phyloP scores from a whole-genome alignment of 2,113 vertebrate species.

The Puffinus mauretanicus region DNA sequence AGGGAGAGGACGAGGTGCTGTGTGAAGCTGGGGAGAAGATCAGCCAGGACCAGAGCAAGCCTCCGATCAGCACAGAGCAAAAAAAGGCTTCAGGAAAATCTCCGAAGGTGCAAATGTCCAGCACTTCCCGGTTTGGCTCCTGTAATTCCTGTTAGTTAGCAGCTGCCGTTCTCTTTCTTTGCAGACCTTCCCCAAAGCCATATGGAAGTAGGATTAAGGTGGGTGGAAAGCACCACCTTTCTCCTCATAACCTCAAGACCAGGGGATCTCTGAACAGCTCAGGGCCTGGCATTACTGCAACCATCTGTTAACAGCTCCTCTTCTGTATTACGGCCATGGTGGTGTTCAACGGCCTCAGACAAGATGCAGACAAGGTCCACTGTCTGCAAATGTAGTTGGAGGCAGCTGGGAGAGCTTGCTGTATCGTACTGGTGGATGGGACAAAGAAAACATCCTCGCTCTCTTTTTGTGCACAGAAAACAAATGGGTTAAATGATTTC shows the following conservation, averaged over 20 bases:
- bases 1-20: not conserved
- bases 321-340: rapidly evolving
- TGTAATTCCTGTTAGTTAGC: not conserved
- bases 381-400: not conserved
- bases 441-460: not conserved
- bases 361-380: not conserved
- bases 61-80: not conserved
- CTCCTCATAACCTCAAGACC: constrained; percentile 13
- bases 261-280: not conserved
- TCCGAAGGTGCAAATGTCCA: not conserved
- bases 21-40: not conserved
- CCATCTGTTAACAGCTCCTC: constrained; percentile 23
- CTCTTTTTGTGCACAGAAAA: not conserved
- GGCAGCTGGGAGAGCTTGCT: not conserved
- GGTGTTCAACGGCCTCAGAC: not conserved
- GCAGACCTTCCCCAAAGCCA: constrained; percentile 13
- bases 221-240: constrained; percentile 50
- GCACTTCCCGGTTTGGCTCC: not conserved
- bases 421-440: not conserved
- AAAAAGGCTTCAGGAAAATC: not conserved
- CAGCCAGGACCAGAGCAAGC: not conserved
- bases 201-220: constrained; percentile 45
- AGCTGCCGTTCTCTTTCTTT: not conserved
- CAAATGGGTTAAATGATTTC: not conserved
- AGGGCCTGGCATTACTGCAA: not conserved